Base-by-base conservation (phyloP, 2,797 vertebrate genomes). In the Pangasius larnaudii region DNA sequence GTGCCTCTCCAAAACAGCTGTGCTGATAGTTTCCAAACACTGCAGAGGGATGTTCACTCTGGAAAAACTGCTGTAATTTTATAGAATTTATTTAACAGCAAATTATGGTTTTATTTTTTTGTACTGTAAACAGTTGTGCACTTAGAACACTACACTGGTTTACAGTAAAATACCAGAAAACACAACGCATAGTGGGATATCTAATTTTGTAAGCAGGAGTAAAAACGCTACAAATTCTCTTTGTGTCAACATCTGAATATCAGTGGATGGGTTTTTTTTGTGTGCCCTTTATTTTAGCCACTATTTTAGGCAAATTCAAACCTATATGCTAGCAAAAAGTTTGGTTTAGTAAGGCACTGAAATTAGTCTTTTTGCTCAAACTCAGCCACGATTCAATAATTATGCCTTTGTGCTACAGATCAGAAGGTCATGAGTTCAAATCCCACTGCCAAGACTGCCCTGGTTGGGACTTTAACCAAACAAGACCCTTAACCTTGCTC, bases 1-100 rank as follows among this genome's bases (percentile, higher is more conserved):
- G 14, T 71, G 89, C 74, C 67, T 84, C 88, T 84, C 59, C 58
- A 88, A 82, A 86, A 81, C 81, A 88, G 86, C 89, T 89, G 87
- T 56, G 65, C 69, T 86, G 72, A 86, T 80, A 58, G 81, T 83
- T 88, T 85, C 71, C 49, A 77, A 77, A 86, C 81, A 86, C 27
- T 63, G 22, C 80, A 77, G 16, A 49, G 27, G 67, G 42, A 67
- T 8, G 22, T 51, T 22, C 18, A 33, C 0, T 22, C 18, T n/a
- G 18, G n/a, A 53, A 84, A 61, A 46, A 9, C 39, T 49, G 39
- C 24, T 18, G 6, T n/a, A 33, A 46, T 10, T n/a, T 46, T 63
- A 24, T 14, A 46, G 39, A n/a, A 49, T 84, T 67, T 51, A 67
- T 61, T 63, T 63, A n/a, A 63, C 6, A 82, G 58, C 58, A 82